Conservation (phyloP, 2,888 invertebrate genomes). For the Acholoe squamosa region DNA sequence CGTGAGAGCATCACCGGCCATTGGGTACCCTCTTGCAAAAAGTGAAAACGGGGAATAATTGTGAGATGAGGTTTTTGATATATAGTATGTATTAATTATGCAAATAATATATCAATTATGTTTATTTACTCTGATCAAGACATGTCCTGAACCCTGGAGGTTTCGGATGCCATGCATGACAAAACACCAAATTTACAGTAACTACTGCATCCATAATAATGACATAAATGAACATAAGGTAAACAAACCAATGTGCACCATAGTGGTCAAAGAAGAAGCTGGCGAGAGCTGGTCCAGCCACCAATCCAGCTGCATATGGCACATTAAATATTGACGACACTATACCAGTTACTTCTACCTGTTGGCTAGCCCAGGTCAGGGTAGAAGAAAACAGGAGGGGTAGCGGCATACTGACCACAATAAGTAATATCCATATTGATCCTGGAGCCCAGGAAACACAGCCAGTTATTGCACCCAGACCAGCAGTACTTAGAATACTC, state of each 20-base stretch:
- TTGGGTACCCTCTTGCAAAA: too few relatives aligned
- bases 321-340: background rate
- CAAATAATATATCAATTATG: too few relatives aligned
- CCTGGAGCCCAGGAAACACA: background rate
- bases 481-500: background rate
- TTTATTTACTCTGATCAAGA: too few relatives aligned
- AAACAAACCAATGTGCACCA: background rate
- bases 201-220: background rate
- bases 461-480: background rate
- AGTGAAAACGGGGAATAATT: too few relatives aligned
- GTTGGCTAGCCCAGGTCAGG: background rate
- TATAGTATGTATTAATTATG: too few relatives aligned
- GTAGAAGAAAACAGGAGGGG: background rate
- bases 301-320: background rate
- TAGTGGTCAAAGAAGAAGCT: background rate
- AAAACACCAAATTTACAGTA: background rate
- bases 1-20: too few relatives aligned
- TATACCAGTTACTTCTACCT: background rate
- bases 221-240: background rate
- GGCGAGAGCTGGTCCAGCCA: background rate
- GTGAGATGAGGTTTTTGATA: too few relatives aligned
- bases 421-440: background rate
- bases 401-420: background rate
- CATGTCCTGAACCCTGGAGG: too few relatives aligned
- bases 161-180: background rate